Evolutionary conservation across 2,888 invertebrate genomes (phyloP), one percentile per base, ranked within the genome.

Genomic region (Lypha dubia): DNA sequence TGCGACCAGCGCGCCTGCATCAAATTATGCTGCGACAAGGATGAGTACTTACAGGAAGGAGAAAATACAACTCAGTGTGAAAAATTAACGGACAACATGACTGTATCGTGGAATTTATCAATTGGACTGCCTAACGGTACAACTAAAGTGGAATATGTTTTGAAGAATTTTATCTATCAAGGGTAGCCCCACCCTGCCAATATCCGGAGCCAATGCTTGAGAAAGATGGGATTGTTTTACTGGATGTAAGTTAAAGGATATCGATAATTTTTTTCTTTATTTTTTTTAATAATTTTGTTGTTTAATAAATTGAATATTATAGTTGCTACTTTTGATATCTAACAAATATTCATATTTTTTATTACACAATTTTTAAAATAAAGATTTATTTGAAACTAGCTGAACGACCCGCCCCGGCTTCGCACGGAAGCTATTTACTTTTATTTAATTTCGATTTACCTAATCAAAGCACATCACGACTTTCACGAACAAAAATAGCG

Each of bases 161-260:
- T 81, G 7, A 6, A 81, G 3, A 22, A 77, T 28, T 84, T 81
- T 28, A 63, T 68, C 6, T 15, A 17, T 35, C 84, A 81, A 38
- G n/a, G n/a, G 76, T 83, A 6, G 88, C 88, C 3, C 28, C 83
- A 20, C 88, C 88, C 1, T 89, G 89, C 32, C 11, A 62, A 0
- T 65, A 76, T 5, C 89, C 89, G 85, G 91, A 89, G 46, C 83
- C 88, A 0, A 71, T 92, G 38, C 41, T 79, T 38, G 88, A 88
- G 3, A 91, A 92, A 70, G 63, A 22, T 17, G 13, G 0, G 91
- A 88, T 28, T 77, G 51, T 81, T 5, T 79, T 92, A 6, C 89
- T 85, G 28, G 89, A 88, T 87, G 90, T 90, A 53, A 84, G 86
- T 71, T 44, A 3, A 32, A 17, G 1, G 41, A 41, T 5, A 15